A percentile compares a stretch with the other conserved stretches of the same genome.
These are phyloP conservation scores for Micromys minutus DNA, from an alignment of 2,113 vertebrate genomes.

Conservation along the genomic window DNA sequence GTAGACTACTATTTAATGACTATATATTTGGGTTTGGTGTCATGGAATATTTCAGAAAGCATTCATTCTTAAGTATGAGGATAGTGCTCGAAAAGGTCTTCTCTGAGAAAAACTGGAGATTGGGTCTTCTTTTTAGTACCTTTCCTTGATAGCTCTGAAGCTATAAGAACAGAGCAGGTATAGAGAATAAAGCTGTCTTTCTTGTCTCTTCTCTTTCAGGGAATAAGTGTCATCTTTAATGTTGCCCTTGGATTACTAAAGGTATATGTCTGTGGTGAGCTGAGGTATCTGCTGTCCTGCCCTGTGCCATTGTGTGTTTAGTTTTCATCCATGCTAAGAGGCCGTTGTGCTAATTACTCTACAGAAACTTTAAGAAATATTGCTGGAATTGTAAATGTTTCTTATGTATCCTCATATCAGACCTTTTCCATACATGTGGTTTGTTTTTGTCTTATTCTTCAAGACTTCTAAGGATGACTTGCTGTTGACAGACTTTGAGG, in stretches of 20 bases:
- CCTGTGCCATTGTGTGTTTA: not conserved
- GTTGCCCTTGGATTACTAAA: slow-evolving; percentile 97
- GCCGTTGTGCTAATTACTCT: not conserved
- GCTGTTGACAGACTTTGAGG: slow-evolving; percentile 96
- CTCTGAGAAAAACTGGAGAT: not conserved
- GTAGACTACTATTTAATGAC: not conserved
- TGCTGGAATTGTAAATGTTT: not conserved
- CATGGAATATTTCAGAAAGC: not conserved
- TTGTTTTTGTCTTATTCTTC: slow-evolving; percentile 59
- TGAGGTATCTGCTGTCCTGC: not conserved
- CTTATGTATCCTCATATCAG: not conserved
- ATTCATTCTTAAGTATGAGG: not conserved
- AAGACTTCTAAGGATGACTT: slow-evolving; percentile 98
- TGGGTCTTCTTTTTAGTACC: not conserved
- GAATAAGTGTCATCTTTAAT: slow-evolving; percentile 99
- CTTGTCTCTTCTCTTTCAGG: slow-evolving; percentile 86
- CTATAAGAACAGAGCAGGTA: not conserved
- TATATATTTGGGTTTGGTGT: not conserved
- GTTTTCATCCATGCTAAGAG: not conserved
- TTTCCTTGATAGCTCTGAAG: not conserved
- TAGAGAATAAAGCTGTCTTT: slow-evolving; percentile 58
- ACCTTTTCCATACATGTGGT: not conserved
- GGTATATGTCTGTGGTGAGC: slow-evolving; percentile 83
- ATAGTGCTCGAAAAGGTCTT: not conserved
- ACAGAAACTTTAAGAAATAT: not conserved